phyloP scores from a whole-genome alignment of 2,797 vertebrate genomes.

The Gorsachius magnificus region DNA sequence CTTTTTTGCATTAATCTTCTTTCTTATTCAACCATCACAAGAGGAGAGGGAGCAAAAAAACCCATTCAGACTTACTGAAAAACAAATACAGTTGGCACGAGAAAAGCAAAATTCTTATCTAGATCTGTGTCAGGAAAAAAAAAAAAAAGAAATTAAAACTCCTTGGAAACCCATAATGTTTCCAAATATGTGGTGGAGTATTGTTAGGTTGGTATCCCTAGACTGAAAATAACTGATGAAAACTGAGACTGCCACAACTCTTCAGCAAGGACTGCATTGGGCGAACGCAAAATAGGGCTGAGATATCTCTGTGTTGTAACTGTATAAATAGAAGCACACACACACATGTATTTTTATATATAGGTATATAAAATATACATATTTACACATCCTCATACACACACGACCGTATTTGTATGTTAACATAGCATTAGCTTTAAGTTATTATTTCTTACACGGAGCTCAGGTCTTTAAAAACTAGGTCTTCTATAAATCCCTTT shows the following conservation, averaged over 20 bases:
- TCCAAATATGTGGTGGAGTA: not conserved
- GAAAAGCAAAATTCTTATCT: not conserved
- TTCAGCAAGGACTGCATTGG: not conserved
- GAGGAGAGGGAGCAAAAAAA: not conserved
- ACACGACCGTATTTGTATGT: not conserved
- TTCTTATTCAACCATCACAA: not conserved
- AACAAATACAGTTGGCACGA: not conserved
- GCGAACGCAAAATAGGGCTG: not conserved
- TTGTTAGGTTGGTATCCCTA: not conserved
- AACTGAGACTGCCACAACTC: not conserved
- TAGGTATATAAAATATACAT: no score
- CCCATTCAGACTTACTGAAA: not conserved
- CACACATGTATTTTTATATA: no score
- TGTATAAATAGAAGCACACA: not conserved
- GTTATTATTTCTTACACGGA: not conserved
- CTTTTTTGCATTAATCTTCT: constrained; percentile 28
- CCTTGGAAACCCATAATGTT: not conserved
- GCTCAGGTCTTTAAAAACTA: not conserved
- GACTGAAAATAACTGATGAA: not conserved
- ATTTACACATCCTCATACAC: no score
- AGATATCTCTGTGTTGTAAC: no score
- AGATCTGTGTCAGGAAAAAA: not conserved
- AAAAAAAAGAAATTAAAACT: not conserved
- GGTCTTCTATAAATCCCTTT: not conserved
- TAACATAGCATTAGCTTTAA: not conserved